Evolutionary conservation across 2,797 vertebrate genomes (phyloP).

Genomic region (Protonibea diacanthus): DNA sequence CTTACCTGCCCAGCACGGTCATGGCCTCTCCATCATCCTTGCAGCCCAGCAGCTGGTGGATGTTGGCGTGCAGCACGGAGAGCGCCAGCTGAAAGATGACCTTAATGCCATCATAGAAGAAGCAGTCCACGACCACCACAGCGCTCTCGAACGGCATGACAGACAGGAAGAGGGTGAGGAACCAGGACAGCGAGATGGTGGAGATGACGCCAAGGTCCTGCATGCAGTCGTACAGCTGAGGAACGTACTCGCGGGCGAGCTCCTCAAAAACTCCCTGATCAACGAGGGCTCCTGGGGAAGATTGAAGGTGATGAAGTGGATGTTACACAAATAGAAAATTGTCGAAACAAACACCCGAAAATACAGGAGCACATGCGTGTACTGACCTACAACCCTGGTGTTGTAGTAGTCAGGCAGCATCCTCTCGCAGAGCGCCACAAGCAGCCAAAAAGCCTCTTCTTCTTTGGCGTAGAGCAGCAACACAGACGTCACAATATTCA

Average conservation of each 20-base stretch:
- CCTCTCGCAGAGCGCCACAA: slow-evolving; percentile 96
- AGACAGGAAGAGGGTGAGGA: slow-evolving; percentile 98
- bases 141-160: slow-evolving; percentile 99
- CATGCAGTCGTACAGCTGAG: slow-evolving; percentile 98
- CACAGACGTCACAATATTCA: slow-evolving; percentile 99
- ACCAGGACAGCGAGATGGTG: slow-evolving; percentile 98
- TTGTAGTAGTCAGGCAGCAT: slow-evolving; percentile 99
- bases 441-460: slow-evolving; percentile 97
- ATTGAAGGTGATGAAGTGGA: neutral
- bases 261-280: slow-evolving; percentile 99
- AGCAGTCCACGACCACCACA: slow-evolving; percentile 98
- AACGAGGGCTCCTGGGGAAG: slow-evolving; percentile 91
- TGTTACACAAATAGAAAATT: slow-evolving; percentile 8
- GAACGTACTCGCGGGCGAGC: slow-evolving; percentile 93
- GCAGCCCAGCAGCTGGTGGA: slow-evolving; percentile 94
- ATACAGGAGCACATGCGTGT: neutral
- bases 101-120: slow-evolving; percentile 99
- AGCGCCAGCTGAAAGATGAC: slow-evolving; percentile 98
- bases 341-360: neutral
- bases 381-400: slow-evolving; percentile 96
- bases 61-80: slow-evolving; percentile 95
- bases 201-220: slow-evolving; percentile 98
- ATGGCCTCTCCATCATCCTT: slow-evolving; percentile 99
- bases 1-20: slow-evolving; percentile 97
- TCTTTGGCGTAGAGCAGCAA: slow-evolving; percentile 97